Base-by-base conservation (phyloP, 2,797 vertebrate species). In the Lateolabrax maculatus region DNA sequence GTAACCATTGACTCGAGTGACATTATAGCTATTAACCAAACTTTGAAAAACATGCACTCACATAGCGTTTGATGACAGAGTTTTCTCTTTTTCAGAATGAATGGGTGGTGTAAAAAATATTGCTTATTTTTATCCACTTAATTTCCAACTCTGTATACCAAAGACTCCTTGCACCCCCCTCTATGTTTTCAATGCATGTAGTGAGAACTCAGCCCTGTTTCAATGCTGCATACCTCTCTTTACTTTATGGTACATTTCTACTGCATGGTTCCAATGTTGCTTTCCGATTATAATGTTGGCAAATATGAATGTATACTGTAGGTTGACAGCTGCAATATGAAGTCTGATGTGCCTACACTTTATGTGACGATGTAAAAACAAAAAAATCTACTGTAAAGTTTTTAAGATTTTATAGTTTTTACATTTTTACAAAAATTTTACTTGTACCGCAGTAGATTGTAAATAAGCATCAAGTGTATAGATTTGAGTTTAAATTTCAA, bases 151-250 rank as follows among this genome's bases (percentile, higher is more conserved):
- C 63, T 76, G 11, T 70, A 65, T 4, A 80, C 41, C 80, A 84
- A 80, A 84, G 60, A 75, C 25, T 64, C 16, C 11, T 1, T 29
- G 12, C 13, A 61, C 37, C 4, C 8, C 6, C 29, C 19, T 41
- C 4, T 19, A 1, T 57, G 49, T 55, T 76, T 48, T 73, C 39
- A 77, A 25, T 75, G 39, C 23, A 43, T 21, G 9, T 27, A 58
- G 75, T 29, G 53, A 64, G 37, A 84, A 51, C 58, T 68, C 68
- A 57, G 87, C 88, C 84, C 89, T 83, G 87, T 88, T 62, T 78
- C 29, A 21, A 86, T 90, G 89, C 85, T 90, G 89, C 77, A 77
- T 11, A 41, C 48, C 23, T 43, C 58, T 65, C 25, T 52, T 61
- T 52, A 62, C 66, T 60, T 52, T 21, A 48, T 4, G 74, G 85